phyloP scores from a whole-genome alignment of 2,113 vertebrate genomes.

The Nerophis lumbriciformis region DNA sequence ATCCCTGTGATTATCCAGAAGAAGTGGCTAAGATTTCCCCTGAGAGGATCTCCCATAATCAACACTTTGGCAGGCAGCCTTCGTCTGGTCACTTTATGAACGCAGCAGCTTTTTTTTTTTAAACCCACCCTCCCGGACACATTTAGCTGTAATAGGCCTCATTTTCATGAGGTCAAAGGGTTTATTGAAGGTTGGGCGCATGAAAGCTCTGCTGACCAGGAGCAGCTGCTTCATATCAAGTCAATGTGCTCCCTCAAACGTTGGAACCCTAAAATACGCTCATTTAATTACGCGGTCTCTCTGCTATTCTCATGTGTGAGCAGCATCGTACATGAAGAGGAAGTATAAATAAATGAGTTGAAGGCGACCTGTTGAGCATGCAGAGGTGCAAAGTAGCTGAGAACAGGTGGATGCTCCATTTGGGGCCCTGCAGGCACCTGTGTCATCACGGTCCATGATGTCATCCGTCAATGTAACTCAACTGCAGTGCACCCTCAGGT shows the following conservation, averaged over 20 bases:
- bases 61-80: conserved; percentile 5
- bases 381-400: conserved; percentile 2
- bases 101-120: conserved; percentile 2
- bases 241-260: conserved; percentile 1
- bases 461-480: too few relatives aligned
- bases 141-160: conserved; percentile 34
- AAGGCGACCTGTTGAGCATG: conserved; percentile 5
- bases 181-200: conserved; percentile 22
- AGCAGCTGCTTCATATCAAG: conserved; percentile 9
- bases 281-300: too few relatives aligned
- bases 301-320: too few relatives aligned
- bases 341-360: background rate
- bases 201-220: conserved; percentile 24
- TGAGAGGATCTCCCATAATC: conserved; percentile 10
- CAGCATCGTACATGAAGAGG: background rate
- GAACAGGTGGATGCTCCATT: conserved; percentile 12
- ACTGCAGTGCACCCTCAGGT: too few relatives aligned
- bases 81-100: conserved; percentile 23
- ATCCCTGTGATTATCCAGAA: conserved; percentile 12
- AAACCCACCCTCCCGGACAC: conserved; percentile 4
- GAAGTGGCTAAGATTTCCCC: conserved; percentile 4
- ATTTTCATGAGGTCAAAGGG: conserved; percentile 42
- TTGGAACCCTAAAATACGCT: background rate
- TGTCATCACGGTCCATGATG: background rate
- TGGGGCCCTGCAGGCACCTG: background rate